Evolutionary conservation across 2,888 invertebrate genomes (phyloP).

Genomic region (Habrosyne pyritoides): DNA sequence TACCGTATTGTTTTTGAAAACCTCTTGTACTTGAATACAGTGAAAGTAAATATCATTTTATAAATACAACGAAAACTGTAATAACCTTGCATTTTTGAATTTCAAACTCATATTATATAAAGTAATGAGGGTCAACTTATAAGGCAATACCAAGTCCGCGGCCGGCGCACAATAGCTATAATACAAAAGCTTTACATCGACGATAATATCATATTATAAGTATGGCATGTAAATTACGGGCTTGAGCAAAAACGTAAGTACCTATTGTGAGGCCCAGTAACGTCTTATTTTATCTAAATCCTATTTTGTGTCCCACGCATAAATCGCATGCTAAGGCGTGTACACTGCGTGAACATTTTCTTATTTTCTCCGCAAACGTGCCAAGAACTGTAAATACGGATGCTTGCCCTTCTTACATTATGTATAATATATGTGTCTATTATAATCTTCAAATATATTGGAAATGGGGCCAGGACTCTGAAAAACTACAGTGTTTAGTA

Average conservation of each 20-base stretch:
- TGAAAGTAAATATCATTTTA: not conserved
- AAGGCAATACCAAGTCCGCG: conserved; percentile 43
- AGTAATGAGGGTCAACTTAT: conserved; percentile 51
- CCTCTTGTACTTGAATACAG: too few relatives aligned
- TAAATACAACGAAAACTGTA: conserved; percentile 14
- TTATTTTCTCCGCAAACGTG: conserved; percentile 79
- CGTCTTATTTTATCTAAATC: conserved; percentile 79
- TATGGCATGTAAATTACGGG: conserved; percentile 57
- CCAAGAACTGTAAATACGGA: conserved; percentile 76
- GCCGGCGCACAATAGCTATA: conserved; percentile 42
- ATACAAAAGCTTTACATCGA: conserved; percentile 34
- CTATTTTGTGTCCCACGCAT: conserved; percentile 79
- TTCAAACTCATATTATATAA: conserved; percentile 43
- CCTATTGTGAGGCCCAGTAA: conserved; percentile 57
- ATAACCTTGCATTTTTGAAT: conserved; percentile 43
- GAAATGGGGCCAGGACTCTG: not conserved
- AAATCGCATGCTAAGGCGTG: conserved; percentile 75
- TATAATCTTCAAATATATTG: conserved; percentile 15
- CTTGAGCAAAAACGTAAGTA: conserved; percentile 48
- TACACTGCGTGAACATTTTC: conserved; percentile 79
- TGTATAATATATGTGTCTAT: conserved; percentile 36
- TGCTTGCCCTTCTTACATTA: conserved; percentile 49
- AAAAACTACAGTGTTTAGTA: not conserved
- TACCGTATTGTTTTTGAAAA: too few relatives aligned
- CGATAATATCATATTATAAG: conserved; percentile 51